phyloP scores from a whole-genome alignment of 2,113 vertebrate species.

The Nesogale talazaci region DNA sequence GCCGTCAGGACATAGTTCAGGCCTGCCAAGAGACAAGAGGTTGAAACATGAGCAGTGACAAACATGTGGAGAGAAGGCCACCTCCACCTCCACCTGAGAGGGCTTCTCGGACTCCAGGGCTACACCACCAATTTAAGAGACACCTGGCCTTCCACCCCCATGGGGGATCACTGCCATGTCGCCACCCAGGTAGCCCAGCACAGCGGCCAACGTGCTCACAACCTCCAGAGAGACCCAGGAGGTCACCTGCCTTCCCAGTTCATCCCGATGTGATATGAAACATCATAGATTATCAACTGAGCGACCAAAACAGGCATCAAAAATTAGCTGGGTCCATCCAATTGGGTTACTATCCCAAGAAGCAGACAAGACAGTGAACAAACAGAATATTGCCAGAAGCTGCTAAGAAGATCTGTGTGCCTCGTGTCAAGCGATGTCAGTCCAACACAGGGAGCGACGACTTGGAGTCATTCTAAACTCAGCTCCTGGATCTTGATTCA shows the following conservation, averaged over 20 bases:
- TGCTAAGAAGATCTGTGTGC: background rate
- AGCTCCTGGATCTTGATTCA: rapidly evolving
- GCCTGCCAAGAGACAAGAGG: conserved; percentile 83
- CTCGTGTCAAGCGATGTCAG: rapidly evolving
- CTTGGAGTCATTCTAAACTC: background rate
- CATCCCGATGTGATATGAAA: background rate
- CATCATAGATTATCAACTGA: background rate
- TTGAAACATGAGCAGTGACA: conserved; percentile 46
- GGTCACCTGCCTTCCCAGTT: too few relatives aligned
- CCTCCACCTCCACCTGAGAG: background rate
- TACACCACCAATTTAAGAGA: rapidly evolving
- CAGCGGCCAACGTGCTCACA: rapidly evolving
- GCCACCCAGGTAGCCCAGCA: background rate
- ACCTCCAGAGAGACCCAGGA: background rate
- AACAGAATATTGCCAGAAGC: rapidly evolving
- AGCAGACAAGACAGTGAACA: background rate
- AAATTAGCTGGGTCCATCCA: background rate
- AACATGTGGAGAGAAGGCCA: conserved; percentile 45
- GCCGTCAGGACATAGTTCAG: conserved; percentile 95
- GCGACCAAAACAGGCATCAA: background rate
- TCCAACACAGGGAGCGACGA: background rate
- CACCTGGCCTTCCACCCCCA: background rate
- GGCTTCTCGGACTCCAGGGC: background rate
- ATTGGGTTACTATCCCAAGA: background rate
- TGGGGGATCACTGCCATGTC: background rate